Percentiles rank a stretch among this genome's conserved stretches.
phyloP scores from a whole-genome alignment of 1,140 invertebrate species.

The Bombus terrestris region DNA sequence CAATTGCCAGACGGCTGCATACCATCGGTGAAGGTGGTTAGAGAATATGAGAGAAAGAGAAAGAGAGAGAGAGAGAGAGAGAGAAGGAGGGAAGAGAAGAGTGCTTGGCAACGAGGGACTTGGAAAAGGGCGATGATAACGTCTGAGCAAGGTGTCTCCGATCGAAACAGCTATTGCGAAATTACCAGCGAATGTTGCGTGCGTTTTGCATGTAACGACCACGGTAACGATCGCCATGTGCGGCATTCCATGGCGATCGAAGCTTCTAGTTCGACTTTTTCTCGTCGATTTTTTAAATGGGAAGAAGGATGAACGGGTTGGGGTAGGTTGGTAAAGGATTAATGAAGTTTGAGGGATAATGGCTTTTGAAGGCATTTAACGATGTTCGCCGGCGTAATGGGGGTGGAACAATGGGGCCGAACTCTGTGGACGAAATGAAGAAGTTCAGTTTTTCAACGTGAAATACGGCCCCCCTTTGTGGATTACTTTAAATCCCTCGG shows the following conservation, averaged over 20 bases:
- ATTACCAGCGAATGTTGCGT: not conserved
- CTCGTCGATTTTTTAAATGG: not conserved
- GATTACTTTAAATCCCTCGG: slow-evolving; percentile 9
- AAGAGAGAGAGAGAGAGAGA: not conserved
- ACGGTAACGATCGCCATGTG: not conserved
- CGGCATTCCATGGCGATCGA: not conserved
- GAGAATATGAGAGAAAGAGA: not conserved
- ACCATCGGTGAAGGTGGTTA: not conserved
- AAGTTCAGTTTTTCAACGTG: slow-evolving; percentile 10
- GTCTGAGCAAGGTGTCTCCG: not conserved
- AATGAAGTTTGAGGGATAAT: slow-evolving; percentile 30
- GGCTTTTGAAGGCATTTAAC: not conserved
- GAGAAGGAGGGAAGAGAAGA: not conserved
- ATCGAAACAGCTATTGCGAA: not conserved
- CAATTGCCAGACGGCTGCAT: slow-evolving; percentile 37
- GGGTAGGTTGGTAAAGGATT: not conserved
- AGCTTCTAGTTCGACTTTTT: not conserved
- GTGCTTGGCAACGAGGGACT: not conserved
- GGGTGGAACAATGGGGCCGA: slow-evolving; percentile 10
- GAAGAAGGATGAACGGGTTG: no score
- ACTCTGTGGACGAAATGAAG: slow-evolving; percentile 15
- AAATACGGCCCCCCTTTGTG: not conserved
- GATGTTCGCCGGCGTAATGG: slow-evolving; percentile 14
- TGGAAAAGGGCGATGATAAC: not conserved
- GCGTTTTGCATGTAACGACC: not conserved